Base-by-base conservation (phyloP, 2,797 vertebrate species). In the Gorsachius magnificus region DNA sequence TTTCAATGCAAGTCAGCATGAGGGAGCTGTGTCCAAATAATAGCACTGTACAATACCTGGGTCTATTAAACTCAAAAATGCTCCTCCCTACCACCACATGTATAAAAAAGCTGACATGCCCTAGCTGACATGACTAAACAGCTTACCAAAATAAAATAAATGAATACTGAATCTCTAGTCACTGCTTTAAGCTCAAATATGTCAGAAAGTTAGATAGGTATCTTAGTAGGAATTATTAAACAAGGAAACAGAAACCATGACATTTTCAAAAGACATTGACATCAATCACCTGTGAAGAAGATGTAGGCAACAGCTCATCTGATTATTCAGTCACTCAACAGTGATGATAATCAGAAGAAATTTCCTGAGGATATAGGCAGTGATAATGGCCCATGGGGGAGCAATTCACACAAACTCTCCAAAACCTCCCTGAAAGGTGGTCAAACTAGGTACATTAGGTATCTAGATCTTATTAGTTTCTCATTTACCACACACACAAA, bases 21-120 rank as follows among this genome's bases (percentile, higher is more conserved):
- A 70, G 9, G 8, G 35, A 70, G 31, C 16, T 81, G 26, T 35
- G 16, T 65, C 10, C 51, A 84, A 70, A 70, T 13, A 60, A 38
- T 5, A 58, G 19, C 43, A 45, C 22, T 12, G 28, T 48, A 70
- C 14, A 65, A 45, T 5, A 36, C 2, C 26, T 1, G 0, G 0
- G 24, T 45, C 19, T 17, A 41, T 11, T 41, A 53, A 81, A 58
- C 17, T 58, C 10, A 65, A 74, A 86, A 74, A 12, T 16, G 35
- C 13, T 41, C 19, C 46, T 43, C 14, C 6, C 31, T 65, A 56
- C n/a, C 50, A 61, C 10, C 11, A 50, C 29, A 70, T 14, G 9
- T 26, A 9, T 56, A 51, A 87, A 75, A 48, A 45, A 64, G 13
- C 10, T 71, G 45, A 76, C 0, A 0, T 21, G 84, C n/a, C n/a